phyloP scores from a whole-genome alignment of 1,140 invertebrate species.

The Drosophila leontia region DNA sequence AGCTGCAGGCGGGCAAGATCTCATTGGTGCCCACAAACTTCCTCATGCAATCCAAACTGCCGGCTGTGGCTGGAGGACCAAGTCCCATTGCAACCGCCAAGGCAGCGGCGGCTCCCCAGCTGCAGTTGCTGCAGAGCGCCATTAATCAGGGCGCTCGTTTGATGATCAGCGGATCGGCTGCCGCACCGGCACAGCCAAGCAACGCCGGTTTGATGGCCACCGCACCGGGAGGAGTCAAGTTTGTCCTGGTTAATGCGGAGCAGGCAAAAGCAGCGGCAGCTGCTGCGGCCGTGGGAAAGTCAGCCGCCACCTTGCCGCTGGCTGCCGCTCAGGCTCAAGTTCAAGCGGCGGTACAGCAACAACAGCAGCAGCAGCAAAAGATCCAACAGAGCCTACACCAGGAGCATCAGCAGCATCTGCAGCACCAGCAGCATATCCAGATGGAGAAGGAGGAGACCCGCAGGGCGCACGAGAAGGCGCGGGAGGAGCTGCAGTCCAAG shows the following conservation, averaged over 20 bases:
- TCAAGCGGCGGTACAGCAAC: conserved; percentile 31
- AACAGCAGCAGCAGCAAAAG: conserved; percentile 56
- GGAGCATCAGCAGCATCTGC: conserved; percentile 35
- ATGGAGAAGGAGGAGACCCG: conserved; percentile 62
- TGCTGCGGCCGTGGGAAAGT: conserved; percentile 55
- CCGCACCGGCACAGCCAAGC: conserved; percentile 41
- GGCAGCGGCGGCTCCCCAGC: conserved; percentile 31
- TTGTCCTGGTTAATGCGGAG: conserved; percentile 78
- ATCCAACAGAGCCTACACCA: conserved; percentile 43
- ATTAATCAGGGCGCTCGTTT: conserved; percentile 69
- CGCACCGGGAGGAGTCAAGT: conserved; percentile 74
- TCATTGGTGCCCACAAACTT: conserved; percentile 83
- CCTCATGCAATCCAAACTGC: conserved; percentile 75
- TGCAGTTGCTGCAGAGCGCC: conserved; percentile 70
- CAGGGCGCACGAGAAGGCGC: conserved; percentile 51
- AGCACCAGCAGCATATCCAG: conserved; percentile 43
- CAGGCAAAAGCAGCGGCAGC: conserved; percentile 63
- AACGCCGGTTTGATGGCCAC: conserved; percentile 64
- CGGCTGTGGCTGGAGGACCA: conserved; percentile 29
- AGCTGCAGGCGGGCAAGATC: conserved; percentile 69
- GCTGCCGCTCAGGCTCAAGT: conserved; percentile 41
- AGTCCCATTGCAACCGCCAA: conserved; percentile 39
- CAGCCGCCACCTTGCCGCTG: conserved; percentile 35
- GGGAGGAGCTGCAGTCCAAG: conserved; percentile 61
- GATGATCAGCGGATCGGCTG: conserved; percentile 64